These are phyloP conservation scores for Gastracanthus pulcherrimus DNA, from an alignment of 2,888 invertebrate species.

Conservation along the genomic window DNA sequence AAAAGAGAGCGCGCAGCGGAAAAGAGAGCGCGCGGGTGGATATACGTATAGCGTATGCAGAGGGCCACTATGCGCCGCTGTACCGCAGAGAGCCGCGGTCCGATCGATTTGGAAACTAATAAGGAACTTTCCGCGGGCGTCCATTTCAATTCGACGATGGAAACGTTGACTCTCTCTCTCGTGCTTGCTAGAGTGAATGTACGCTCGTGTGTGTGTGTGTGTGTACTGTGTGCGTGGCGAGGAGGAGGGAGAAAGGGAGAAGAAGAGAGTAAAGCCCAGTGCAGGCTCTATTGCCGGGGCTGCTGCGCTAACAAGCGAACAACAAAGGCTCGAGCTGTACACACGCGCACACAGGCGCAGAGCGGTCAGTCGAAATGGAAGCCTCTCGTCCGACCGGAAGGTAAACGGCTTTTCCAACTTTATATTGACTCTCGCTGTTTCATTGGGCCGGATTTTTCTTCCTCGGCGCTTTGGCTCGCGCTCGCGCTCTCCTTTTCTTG, in stretches of 20 bases:
- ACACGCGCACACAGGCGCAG: background rate
- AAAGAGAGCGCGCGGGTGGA: too few species aligned
- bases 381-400: slow-evolving; percentile 36
- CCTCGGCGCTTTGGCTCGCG: background rate
- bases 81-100: background rate
- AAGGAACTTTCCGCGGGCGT: slow-evolving; percentile 61
- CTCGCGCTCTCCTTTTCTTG: background rate
- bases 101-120: slow-evolving; percentile 63
- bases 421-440: slow-evolving; percentile 55
- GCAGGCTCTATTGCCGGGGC: background rate
- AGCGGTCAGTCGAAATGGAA: slow-evolving; percentile 46
- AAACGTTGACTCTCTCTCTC: too few species aligned
- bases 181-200: too few species aligned
- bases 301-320: slow-evolving; percentile 49
- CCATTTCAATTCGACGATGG: slow-evolving; percentile 60
- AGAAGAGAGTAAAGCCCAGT: background rate
- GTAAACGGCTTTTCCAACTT: slow-evolving; percentile 57
- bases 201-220: too few species aligned
- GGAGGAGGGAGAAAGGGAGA: background rate
- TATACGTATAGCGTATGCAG: too few species aligned
- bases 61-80: too few species aligned
- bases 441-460: slow-evolving; percentile 29
- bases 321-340: slow-evolving; percentile 40
- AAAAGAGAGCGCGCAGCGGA: slow-evolving; percentile 39
- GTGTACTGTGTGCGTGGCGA: slow-evolving; percentile 18